Evolutionary conservation across 1,140 invertebrate genomes (phyloP).

Genomic region (Apis mellifera): Amel_HAv3.1 CM009936.2:2763501-2764000

Average conservation of each 20-base stretch:
- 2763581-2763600: conserved; percentile 36
- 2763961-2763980: no score
- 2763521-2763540: conserved; percentile 51
- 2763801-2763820: not conserved
- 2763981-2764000: not conserved
- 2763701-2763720: not conserved
- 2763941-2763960: not conserved
- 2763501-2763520: conserved; percentile 61
- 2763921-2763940: not conserved
- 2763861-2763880: not conserved
- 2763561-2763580: not conserved
- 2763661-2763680: not conserved
- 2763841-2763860: conserved; percentile 6
- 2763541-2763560: conserved; percentile 36
- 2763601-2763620: conserved; percentile 39
- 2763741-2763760: not conserved
- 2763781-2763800: conserved; percentile 1
- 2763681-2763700: not conserved
- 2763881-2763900: conserved; percentile 25
- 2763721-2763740: not conserved
- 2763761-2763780: conserved; percentile 14
- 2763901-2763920: not conserved
- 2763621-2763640: no score
- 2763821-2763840: not conserved
- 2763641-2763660: not conserved